Base-by-base conservation (phyloP, 2,797 vertebrate genomes). In the Falco rusticolus region DNA sequence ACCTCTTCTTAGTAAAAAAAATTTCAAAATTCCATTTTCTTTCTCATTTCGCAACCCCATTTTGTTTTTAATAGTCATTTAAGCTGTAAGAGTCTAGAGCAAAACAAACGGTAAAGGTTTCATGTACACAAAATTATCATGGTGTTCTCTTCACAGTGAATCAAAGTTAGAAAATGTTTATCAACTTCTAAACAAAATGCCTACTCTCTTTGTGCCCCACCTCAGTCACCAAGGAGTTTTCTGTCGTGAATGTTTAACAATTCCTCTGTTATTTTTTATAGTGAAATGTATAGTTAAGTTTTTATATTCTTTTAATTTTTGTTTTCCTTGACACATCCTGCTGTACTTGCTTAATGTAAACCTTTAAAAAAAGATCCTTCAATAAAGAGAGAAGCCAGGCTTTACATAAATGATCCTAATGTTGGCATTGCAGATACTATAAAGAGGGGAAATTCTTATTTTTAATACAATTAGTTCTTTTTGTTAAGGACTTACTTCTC, bases 11-110 rank as follows among this genome's bases (percentile, higher is more conserved):
- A 66, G 69, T 22, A 84, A 95, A 82, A 91, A 82, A 90, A 81
- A 54, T 18, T 45, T 71, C 71, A 77, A 94, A 97, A 96, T 89
- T 87, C 85, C 66, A 96, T 96, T 96, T 95, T 96, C 88, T 95
- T 95, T 93, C 83, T 95, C 87, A 76, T 94, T 96, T 93, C 21
- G 20, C 64, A 87, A 83, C 41, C 54, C 34, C 78, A 72, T 95
- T 96, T 89, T 81, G n/a, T 3, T 87, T 97, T 93, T 60, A 93
- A 79, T 81, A 96, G 91, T 87, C 65, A 78, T 94, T 93, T 90
- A 96, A 91, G 92, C 53, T 54, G 47, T 25, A 81, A 90, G 63
- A 70, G 77, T 96, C 72, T 89, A 53, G 53, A 93, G 91, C 79
- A 96, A 95, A 92, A 54, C 54, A 97, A 95, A 96, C 69, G 93